Evolutionary conservation across 1,140 invertebrate species (phyloP).

Genomic region (Eupeodes corollae): DNA sequence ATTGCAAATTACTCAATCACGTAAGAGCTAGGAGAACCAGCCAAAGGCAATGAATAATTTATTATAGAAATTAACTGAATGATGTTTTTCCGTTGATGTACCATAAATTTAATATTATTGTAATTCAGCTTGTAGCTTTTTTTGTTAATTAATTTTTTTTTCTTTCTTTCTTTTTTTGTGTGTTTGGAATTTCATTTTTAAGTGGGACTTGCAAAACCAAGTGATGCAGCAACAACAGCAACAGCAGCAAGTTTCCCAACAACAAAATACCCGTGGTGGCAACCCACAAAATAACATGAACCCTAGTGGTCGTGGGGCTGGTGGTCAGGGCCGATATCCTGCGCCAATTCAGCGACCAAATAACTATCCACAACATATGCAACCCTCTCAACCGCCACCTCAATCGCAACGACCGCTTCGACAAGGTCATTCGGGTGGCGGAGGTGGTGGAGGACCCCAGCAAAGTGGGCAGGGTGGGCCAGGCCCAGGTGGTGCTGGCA

Average conservation of each 20-base stretch:
- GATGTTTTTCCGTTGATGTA: too few relatives aligned
- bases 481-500: conserved; percentile 15
- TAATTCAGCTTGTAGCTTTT: too few relatives aligned
- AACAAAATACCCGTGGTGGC: conserved; percentile 21
- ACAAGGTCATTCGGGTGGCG: conserved; percentile 14
- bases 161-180: too few relatives aligned
- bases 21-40: too few relatives aligned
- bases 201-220: conserved; percentile 39
- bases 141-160: too few relatives aligned
- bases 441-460: conserved; percentile 15
- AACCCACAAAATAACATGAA: conserved; percentile 9
- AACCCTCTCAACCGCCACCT: conserved; percentile 24
- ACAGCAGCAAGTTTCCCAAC: conserved; percentile 22
- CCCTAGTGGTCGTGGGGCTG: conserved; percentile 16
- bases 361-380: conserved; percentile 39
- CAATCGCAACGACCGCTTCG: conserved; percentile 32
- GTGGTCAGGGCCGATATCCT: conserved; percentile 32
- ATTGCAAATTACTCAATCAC: too few relatives aligned
- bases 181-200: conserved; percentile 1
- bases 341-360: conserved; percentile 37
- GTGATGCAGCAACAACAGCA: conserved; percentile 39
- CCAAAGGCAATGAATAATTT: too few relatives aligned
- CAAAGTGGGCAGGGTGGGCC: conserved; percentile 17
- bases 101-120: too few relatives aligned
- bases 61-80: too few relatives aligned